phyloP scores from a whole-genome alignment of 2,888 invertebrate genomes.

The Scaptomyza parva region DNA sequence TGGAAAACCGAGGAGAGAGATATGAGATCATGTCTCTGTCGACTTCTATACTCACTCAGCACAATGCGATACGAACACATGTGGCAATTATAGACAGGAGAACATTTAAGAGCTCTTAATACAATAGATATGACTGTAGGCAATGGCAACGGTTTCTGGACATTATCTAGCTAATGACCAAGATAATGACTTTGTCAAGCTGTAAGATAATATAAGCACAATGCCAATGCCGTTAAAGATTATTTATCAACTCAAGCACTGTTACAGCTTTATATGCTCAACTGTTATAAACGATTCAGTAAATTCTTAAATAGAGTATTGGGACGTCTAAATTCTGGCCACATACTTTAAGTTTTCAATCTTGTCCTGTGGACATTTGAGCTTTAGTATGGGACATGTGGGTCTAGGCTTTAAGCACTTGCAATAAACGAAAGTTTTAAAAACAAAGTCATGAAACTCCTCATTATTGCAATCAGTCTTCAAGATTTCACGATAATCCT shows the following conservation, averaged over 20 bases:
- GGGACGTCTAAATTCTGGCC: constrained; percentile 27
- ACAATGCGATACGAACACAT: constrained; percentile 15
- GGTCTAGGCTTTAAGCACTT: constrained; percentile 61
- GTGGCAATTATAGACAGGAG: constrained; percentile 2
- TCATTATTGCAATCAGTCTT: constrained; percentile 53
- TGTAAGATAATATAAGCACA: constrained; percentile 11
- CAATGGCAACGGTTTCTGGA: constrained; percentile 13
- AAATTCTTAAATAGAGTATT: neutral
- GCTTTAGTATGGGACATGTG: constrained; percentile 62
- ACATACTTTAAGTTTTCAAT: constrained; percentile 54
- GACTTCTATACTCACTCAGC: constrained; percentile 1
- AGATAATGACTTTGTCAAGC: constrained; percentile 37
- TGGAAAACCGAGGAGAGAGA: constrained; percentile 12
- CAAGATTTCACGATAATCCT: constrained; percentile 70
- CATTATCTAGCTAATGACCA: constrained; percentile 35
- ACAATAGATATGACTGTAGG: constrained; percentile 18
- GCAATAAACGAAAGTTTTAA: constrained; percentile 70
- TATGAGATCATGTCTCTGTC: neutral
- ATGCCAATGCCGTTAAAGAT: constrained; percentile 6
- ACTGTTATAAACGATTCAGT: neutral
- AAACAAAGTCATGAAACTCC: constrained; percentile 76
- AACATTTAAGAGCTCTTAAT: constrained; percentile 15
- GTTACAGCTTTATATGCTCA: neutral
- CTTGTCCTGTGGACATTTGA: constrained; percentile 46
- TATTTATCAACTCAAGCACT: neutral